Conservation (phyloP, 2,797 vertebrate genomes). For the Acanthopagrus latus region DNA sequence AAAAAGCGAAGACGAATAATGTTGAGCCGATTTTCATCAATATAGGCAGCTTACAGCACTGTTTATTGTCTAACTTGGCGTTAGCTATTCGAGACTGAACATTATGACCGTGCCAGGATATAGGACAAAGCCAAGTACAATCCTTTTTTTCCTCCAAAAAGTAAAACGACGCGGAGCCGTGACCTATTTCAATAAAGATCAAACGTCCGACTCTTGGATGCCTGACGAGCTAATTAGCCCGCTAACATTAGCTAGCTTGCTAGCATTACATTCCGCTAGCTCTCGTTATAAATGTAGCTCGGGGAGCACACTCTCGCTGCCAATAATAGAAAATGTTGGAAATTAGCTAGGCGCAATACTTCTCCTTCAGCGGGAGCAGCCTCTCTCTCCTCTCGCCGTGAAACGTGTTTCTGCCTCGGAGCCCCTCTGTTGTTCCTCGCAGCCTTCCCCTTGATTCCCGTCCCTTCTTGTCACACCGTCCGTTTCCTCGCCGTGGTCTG, state of each 20-base stretch:
- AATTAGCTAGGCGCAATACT: conserved; percentile 59
- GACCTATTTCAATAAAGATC: conserved; percentile 71
- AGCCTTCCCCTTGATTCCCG: conserved; percentile 32
- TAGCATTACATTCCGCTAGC: conserved; percentile 87
- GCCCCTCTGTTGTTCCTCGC: conserved; percentile 54
- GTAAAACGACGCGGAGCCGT: conserved; percentile 47
- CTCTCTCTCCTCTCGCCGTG: conserved; percentile 27
- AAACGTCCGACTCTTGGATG: conserved; percentile 67
- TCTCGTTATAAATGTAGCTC: conserved; percentile 73
- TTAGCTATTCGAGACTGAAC: conserved; percentile 58
- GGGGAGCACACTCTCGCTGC: conserved; percentile 57
- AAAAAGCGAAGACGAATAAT: conserved; percentile 45
- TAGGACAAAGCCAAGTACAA: conserved; percentile 26
- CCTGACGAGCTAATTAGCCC: conserved; percentile 81
- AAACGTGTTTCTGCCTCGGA: conserved; percentile 31
- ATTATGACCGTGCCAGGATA: conserved; percentile 45
- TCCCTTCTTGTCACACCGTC: conserved; percentile 53
- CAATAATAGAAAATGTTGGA: conserved; percentile 70
- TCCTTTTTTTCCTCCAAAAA: conserved; percentile 24
- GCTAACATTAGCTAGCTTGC: conserved; percentile 75
- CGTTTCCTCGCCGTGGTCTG: conserved; percentile 63
- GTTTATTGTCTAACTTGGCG: conserved; percentile 68
- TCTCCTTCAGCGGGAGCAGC: conserved; percentile 37
- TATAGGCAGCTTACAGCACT: conserved; percentile 36
- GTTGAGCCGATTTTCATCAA: conserved; percentile 61